Conservation (phyloP, 2,113 vertebrate species). For the Oreochromis niloticus region DNA sequence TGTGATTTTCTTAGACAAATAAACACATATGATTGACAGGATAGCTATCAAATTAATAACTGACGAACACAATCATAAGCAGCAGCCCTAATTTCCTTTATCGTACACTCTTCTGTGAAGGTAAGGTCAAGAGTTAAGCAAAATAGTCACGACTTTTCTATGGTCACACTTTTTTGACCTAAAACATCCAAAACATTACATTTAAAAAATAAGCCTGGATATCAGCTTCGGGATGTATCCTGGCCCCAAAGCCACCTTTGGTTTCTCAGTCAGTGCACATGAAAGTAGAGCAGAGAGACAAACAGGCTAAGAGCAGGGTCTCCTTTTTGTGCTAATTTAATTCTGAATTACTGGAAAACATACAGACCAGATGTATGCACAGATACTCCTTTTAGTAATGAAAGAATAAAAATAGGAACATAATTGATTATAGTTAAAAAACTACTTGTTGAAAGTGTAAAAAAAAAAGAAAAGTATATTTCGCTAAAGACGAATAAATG, state of each 20-base stretch:
- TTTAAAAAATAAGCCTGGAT: slow-evolving; percentile 9
- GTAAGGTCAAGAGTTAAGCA: not conserved
- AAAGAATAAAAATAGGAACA: not conserved
- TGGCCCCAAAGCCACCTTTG: not conserved
- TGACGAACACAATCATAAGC: fast-evolving
- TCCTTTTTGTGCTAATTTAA: slow-evolving; percentile 32
- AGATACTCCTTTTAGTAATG: not conserved
- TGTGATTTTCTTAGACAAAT: not conserved
- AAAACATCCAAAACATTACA: not conserved
- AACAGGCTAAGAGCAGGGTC: slow-evolving; percentile 6
- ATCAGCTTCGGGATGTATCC: slow-evolving; percentile 24
- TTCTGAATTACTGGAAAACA: slow-evolving; percentile 3
- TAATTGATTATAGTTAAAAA: not conserved
- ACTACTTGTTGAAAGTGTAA: not conserved
- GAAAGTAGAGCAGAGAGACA: not conserved
- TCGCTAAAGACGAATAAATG: not conserved
- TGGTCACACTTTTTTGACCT: not conserved
- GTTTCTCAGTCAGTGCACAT: slow-evolving; percentile 31
- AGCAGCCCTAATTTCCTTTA: not conserved
- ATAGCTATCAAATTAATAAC: fast-evolving
- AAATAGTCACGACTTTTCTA: not conserved
- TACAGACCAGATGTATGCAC: not conserved
- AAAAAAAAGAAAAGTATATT: not conserved
- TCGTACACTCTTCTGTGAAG: not conserved
- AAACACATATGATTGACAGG: not conserved